Conservation (phyloP, 2,797 vertebrate genomes). For the Macropodus opercularis region DNA sequence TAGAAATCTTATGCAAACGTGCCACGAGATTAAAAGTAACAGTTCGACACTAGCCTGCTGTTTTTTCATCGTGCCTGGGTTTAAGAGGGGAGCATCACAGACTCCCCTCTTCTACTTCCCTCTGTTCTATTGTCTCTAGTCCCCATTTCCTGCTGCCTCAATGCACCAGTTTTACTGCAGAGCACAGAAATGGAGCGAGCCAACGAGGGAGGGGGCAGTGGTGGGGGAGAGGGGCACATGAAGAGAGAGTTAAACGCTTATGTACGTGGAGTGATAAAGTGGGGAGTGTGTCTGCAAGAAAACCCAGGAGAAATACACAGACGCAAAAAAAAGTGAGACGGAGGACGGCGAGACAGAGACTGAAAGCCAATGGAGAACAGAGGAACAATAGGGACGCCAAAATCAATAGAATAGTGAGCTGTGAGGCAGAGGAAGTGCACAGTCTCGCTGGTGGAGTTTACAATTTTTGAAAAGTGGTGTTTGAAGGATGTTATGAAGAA, state of each 20-base stretch:
- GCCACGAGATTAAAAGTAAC: conserved; percentile 6
- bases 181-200: conserved; percentile 75
- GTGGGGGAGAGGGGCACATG: conserved; percentile 43
- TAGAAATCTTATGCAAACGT: conserved; percentile 5
- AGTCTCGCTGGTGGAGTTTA: conserved; percentile 42
- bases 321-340: too few species aligned
- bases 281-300: conserved; percentile 31
- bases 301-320: conserved; percentile 39
- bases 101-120: conserved; percentile 49
- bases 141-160: conserved; percentile 77
- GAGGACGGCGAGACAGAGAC: conserved; percentile 4
- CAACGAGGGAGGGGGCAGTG: conserved; percentile 59
- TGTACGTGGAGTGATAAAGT: conserved; percentile 52
- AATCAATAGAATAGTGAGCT: conserved; percentile 22
- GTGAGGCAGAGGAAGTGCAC: conserved; percentile 3
- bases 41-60: conserved; percentile 9
- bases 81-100: conserved; percentile 38
- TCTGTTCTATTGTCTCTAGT: conserved; percentile 74
- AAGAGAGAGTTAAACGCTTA: conserved; percentile 67
- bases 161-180: conserved; percentile 85
- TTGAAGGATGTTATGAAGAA: conserved; percentile 10
- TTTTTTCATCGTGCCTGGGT: conserved; percentile 21
- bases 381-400: conserved; percentile 40
- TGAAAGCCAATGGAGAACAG: conserved; percentile 13
- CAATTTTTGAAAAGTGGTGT: conserved; percentile 16